Evolutionary conservation across 1,140 invertebrate genomes (phyloP).

Genomic region (Neocloeon triangulifer): DNA sequence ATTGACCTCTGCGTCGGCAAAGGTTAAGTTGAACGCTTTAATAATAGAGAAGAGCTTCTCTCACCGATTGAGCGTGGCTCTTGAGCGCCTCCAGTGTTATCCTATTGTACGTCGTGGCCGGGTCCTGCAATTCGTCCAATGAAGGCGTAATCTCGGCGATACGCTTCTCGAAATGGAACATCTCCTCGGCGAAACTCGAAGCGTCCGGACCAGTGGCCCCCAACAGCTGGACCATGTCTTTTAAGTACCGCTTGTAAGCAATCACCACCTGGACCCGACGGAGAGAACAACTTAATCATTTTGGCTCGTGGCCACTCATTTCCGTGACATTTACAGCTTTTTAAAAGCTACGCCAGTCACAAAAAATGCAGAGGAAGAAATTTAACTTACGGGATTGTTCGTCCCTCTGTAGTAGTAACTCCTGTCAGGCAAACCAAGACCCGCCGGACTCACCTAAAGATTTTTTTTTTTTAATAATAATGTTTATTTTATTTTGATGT

Average conservation of each 20-base stretch:
- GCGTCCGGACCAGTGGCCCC: slow-evolving; percentile 23
- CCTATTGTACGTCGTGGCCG: slow-evolving; percentile 16
- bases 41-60: slow-evolving; percentile 10
- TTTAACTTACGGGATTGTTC: slow-evolving; percentile 16
- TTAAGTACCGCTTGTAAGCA: slow-evolving; percentile 30
- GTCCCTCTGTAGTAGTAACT: slow-evolving; percentile 23
- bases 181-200: slow-evolving; percentile 26
- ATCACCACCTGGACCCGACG: slow-evolving; percentile 23
- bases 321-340: too few relatives aligned
- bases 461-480: neutral
- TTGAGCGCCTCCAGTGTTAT: slow-evolving; percentile 20
- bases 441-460: slow-evolving; percentile 19
- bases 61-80: slow-evolving; percentile 19
- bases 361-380: too few relatives aligned
- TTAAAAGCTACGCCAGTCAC: too few relatives aligned
- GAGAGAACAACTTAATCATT: too few relatives aligned
- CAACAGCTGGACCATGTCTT: slow-evolving; percentile 24
- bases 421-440: slow-evolving; percentile 25
- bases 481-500: slow-evolving; percentile 2
- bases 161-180: slow-evolving; percentile 32
- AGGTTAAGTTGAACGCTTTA: too few relatives aligned
- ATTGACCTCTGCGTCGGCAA: too few relatives aligned
- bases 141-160: slow-evolving; percentile 28
- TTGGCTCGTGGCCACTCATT: too few relatives aligned
- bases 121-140: slow-evolving; percentile 14